Evolutionary conservation across 2,888 invertebrate species (phyloP).

Genomic region (Smittia aterrima): DNA sequence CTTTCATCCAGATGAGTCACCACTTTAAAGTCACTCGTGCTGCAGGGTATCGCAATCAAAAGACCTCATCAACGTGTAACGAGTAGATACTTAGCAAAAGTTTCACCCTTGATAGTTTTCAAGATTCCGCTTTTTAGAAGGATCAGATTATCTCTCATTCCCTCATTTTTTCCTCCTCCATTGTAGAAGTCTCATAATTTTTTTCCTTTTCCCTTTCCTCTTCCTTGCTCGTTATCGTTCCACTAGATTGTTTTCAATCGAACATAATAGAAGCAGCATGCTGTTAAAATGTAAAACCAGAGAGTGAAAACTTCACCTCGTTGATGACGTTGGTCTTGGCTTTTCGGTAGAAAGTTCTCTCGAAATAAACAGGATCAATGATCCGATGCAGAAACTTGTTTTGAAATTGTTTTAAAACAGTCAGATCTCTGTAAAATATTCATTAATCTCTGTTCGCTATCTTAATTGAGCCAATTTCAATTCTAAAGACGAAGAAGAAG

Average conservation of each 20-base stretch:
- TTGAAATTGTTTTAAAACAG: too few relatives aligned
- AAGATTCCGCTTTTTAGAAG: background rate
- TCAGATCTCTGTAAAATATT: too few relatives aligned
- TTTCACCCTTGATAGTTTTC: background rate
- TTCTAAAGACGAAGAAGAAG: too few relatives aligned
- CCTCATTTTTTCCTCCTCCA: background rate
- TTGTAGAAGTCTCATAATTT: background rate
- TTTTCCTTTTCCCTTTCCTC: background rate
- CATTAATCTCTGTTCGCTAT: too few relatives aligned
- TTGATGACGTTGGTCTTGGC: background rate
- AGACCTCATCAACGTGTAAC: constrained; percentile 29
- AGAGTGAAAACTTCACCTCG: background rate
- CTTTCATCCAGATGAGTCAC: too few relatives aligned
- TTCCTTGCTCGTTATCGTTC: background rate
- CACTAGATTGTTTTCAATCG: constrained; percentile 3
- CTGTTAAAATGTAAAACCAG: background rate
- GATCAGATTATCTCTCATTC: background rate
- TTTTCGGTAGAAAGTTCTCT: too few relatives aligned
- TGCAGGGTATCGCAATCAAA: constrained; percentile 32
- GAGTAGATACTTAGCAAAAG: background rate
- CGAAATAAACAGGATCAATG: too few relatives aligned
- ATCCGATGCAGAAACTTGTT: too few relatives aligned
- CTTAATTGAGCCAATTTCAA: too few relatives aligned
- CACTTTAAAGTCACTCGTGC: background rate
- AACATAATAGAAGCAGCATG: background rate